These are phyloP conservation scores for Cossypha caffra DNA, from an alignment of 2,797 vertebrate species.

Conservation along the genomic window DNA sequence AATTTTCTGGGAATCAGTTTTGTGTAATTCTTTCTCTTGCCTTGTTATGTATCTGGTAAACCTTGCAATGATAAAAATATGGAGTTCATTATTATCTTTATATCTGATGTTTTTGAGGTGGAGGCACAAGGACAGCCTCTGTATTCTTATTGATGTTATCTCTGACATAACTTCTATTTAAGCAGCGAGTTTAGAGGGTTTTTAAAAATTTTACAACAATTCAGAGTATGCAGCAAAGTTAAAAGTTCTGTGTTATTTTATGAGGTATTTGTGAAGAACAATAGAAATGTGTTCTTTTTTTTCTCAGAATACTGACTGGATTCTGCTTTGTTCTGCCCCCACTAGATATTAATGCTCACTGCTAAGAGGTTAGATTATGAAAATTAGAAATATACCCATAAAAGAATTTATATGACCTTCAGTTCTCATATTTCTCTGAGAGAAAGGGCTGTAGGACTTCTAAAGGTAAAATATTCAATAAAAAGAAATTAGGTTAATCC, in stretches of 20 bases:
- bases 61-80: background rate
- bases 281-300: background rate
- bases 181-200: background rate
- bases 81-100: background rate
- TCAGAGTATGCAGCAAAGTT: background rate
- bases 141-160: background rate
- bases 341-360: background rate
- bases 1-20: background rate
- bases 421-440: constrained; percentile 36
- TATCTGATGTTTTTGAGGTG: background rate
- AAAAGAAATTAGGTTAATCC: constrained; percentile 68
- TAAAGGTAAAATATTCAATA: constrained; percentile 60
- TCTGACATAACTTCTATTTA: constrained; percentile 11
- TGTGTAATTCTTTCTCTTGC: background rate
- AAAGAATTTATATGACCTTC: constrained; percentile 65
- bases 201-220: background rate
- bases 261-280: background rate
- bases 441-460: constrained; percentile 30
- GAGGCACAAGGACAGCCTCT: background rate
- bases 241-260: background rate
- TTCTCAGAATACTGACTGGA: background rate
- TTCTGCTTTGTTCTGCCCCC: constrained; percentile 35
- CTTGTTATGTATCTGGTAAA: background rate
- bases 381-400: constrained; percentile 49
- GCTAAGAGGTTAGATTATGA: constrained; percentile 47